Evolutionary conservation across 2,113 vertebrate genomes (phyloP), one percentile per base, ranked within the genome.

Genomic region (Jaculus jaculus): DNA sequence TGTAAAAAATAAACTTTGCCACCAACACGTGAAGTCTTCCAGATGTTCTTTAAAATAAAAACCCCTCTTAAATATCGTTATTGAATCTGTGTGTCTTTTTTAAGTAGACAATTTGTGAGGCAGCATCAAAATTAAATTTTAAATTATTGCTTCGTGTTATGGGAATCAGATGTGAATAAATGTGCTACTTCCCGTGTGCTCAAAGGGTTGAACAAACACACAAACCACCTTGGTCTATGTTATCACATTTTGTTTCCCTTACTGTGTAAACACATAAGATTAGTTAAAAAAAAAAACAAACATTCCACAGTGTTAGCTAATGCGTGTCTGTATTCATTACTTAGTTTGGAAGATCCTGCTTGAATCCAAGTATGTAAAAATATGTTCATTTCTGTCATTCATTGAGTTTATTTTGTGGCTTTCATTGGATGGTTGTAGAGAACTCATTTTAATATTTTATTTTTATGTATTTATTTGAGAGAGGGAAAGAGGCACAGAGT

Each of bases 111-210:
- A 80, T 75, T 84, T 73, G 68, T 23, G 39, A 60, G 39, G 51
- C 20, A 75, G 58, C 28, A 75, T 84, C 34, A 95, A 92, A 86
- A 83, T 54, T 7, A 68, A n/a, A 86, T 83, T 60, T 83, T 84
- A 51, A 83, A 42, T 37, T n/a, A 89, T 93, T 93, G 61, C 78
- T 94, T 95, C 88, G n/a, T 21, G 68, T 93, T 75, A 30, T 13
- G 89, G 54, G 34, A 94, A 87, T 92, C 26, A 87, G 63, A 80
- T 68, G 65, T 88, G 24, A 95, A 79, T 54, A 51, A 66, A 42
- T 61, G 7, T 73, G 42, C 4, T 26, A 28, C 83, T 91, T 86
- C 87, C 51, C 47, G 39, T 80, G 54, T 74, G 23, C 7, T 77
- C 12, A 37, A 79, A 92, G 34, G 7, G 85, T 93, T 75, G 80